Percentiles rank a stretch among this genome's conserved stretches.
Evolutionary conservation across 2,888 invertebrate genomes (phyloP).

Genomic region (Hirtodrosophila confusa): DNA sequence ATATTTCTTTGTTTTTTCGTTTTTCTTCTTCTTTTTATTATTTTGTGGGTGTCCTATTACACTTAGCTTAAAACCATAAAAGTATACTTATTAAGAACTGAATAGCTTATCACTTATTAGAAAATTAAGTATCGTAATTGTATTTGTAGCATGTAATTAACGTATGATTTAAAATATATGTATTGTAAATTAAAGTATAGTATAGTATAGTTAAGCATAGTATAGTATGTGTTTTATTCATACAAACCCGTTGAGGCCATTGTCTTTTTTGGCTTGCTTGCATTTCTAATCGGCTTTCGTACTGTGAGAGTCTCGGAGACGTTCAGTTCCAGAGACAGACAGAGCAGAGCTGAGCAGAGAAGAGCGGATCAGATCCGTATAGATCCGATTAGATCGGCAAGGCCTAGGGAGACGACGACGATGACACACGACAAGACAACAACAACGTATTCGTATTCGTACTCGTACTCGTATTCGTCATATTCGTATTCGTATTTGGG

Average conservation of each 20-base stretch:
- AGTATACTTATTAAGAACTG: constrained; percentile 32
- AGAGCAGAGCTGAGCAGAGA: constrained; percentile 62
- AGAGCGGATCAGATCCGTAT: constrained; percentile 42
- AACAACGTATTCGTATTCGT: constrained; percentile 35
- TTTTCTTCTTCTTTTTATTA: neutral
- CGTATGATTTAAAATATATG: constrained; percentile 21
- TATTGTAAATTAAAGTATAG: constrained; percentile 28
- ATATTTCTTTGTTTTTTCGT: neutral
- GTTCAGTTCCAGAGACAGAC: constrained; percentile 67
- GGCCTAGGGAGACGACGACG: constrained; percentile 56
- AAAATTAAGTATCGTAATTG: constrained; percentile 27
- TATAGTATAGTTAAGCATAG: constrained; percentile 22
- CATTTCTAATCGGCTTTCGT: constrained; percentile 76
- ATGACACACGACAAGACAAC: constrained; percentile 59
- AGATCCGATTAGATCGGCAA: constrained; percentile 57
- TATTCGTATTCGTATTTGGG: constrained; percentile 20
- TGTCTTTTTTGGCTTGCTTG: constrained; percentile 66
- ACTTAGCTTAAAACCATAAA: constrained; percentile 38
- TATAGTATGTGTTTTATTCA: constrained; percentile 71
- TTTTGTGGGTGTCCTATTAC: constrained; percentile 15
- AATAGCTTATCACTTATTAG: constrained; percentile 40
- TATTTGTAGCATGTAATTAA: constrained; percentile 13
- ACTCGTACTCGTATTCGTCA: constrained; percentile 29
- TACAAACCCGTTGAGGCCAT: constrained; percentile 75
- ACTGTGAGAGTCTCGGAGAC: constrained; percentile 71